Evolutionary conservation across 1,140 invertebrate species (phyloP), one percentile per base, ranked within the genome.

Genomic region (Apocrypta bakeri): DNA sequence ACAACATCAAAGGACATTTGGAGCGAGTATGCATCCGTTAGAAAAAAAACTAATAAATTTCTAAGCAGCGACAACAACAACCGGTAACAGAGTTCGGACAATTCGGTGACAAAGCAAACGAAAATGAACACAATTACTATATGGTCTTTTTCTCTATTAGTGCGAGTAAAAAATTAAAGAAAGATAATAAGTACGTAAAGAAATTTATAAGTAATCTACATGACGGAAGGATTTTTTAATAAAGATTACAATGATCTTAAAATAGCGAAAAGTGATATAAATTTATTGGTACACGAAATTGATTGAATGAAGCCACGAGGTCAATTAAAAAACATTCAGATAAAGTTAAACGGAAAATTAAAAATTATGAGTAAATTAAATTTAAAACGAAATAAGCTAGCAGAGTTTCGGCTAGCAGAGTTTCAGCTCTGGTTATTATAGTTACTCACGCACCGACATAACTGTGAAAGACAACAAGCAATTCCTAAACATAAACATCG

Each of bases 221-320:
- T 75, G n/a, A 56, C 75, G 8, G 75, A 78, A 63, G 29, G 17
- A 2, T 77, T 77, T 37, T 61, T 61, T 61, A 2, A 21, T 61
- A 61, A 61, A 61, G 56, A 61, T 8, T 61, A 8, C n/a, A 12
- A 14, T 61, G n/a, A 61, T 61, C 56, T 61, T 61, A 61, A 61
- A 61, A 61, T 61, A 4, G 56, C 4, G 11, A 61, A 61, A n/a
- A 61, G 56, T 14, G 56, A 61, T 61, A 61, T 14, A 61, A 61
- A 61, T 61, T 61, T 61, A 12, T 14, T 61, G 4, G 56, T 4
- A 61, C 17, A 61, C 56, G 56, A 61, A 61, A 14, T 8, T 61
- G 17, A 61, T 61, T 61, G 56, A 2, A 61, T 61, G 56, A 61
- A 61, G 17, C 56, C 56, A 61, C 56, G 56, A 14, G 56, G 56